Conservation (phyloP, 2,113 vertebrate species). For the Nansenia antarctica region DNA sequence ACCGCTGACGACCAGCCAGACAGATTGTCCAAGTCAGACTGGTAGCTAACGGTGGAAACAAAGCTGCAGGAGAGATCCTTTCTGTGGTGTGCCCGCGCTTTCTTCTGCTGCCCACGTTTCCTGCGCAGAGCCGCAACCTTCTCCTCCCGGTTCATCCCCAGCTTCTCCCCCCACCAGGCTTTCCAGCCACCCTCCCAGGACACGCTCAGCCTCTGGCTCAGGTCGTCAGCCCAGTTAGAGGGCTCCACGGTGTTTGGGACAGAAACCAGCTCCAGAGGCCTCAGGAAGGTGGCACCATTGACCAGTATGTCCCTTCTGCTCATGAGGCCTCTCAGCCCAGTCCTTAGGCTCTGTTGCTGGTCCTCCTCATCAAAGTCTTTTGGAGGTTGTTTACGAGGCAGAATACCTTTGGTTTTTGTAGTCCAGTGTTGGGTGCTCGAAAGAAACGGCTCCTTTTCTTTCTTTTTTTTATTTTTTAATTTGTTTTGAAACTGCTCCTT, state of each 20-base stretch:
- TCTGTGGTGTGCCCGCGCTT: constrained; percentile 12
- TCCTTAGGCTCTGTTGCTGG: constrained; percentile 13
- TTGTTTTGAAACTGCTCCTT: too few species aligned
- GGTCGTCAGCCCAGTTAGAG: constrained; percentile 47
- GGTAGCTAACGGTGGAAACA: constrained; percentile 75
- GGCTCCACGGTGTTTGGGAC: constrained; percentile 48
- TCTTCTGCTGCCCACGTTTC: constrained; percentile 72
- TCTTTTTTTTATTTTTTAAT: too few species aligned
- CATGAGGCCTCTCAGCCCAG: constrained; percentile 62
- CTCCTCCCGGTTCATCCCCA: constrained; percentile 37
- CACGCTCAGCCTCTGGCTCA: constrained; percentile 74
- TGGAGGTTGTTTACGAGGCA: not conserved
- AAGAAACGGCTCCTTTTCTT: too few species aligned
- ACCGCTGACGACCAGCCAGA: not conserved
- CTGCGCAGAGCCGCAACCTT: constrained; percentile 60
- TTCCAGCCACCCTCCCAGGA: constrained; percentile 75
- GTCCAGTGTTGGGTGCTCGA: not conserved
- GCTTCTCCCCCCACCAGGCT: constrained; percentile 79
- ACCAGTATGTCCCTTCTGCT: constrained; percentile 52
- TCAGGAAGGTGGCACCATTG: constrained; percentile 17
- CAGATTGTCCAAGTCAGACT: constrained; percentile 44
- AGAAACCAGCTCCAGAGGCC: rapidly evolving
- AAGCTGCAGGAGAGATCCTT: constrained; percentile 76
- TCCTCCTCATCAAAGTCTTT: not conserved
- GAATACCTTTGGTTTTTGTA: not conserved